phyloP scores from a whole-genome alignment of 53 echinoderm and acorn worm genomes.

The Patiria pectinifera region DNA sequence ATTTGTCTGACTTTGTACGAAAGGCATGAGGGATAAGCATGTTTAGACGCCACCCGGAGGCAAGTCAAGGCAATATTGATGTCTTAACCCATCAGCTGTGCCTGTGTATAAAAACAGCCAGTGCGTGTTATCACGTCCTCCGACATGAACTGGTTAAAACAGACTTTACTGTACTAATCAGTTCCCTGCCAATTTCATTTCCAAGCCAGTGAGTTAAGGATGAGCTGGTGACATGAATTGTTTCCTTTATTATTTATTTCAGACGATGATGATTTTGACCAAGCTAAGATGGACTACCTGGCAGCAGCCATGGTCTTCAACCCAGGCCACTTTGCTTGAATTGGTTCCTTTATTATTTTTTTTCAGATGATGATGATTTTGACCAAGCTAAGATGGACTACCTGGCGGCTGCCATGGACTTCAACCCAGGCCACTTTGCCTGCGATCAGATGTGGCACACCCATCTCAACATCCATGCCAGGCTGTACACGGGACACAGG shows the following conservation, averaged over 20 bases:
- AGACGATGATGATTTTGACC: slow-evolving; percentile 35
- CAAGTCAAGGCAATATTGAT: too few relatives aligned
- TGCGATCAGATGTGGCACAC: slow-evolving; percentile 81
- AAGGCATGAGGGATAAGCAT: too few relatives aligned
- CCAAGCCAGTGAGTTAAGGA: background rate
- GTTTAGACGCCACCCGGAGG: too few relatives aligned
- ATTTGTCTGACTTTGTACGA: too few relatives aligned
- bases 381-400: slow-evolving; percentile 84
- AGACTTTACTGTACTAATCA: too few relatives aligned
- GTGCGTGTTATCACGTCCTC: too few relatives aligned
- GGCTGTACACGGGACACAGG: slow-evolving; percentile 80
- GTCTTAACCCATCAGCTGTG: too few relatives aligned
- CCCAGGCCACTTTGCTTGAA: slow-evolving; percentile 93
- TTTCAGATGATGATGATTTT: slow-evolving; percentile 50
- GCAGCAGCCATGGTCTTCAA: slow-evolving; percentile 82
- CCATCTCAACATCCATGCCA: slow-evolving; percentile 81
- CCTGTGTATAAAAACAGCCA: too few relatives aligned
- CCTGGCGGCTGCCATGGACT: slow-evolving; percentile 81
- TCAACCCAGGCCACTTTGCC: slow-evolving; percentile 93
- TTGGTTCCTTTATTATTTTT: background rate
- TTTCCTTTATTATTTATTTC: too few relatives aligned
- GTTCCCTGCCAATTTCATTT: background rate
- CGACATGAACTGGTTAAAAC: too few relatives aligned
- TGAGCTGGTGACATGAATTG: too few relatives aligned
- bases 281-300: slow-evolving; percentile 84